Evolutionary conservation across 2,113 vertebrate species (phyloP).

Genomic region (Boulengeromyrus knoepffleri): DNA sequence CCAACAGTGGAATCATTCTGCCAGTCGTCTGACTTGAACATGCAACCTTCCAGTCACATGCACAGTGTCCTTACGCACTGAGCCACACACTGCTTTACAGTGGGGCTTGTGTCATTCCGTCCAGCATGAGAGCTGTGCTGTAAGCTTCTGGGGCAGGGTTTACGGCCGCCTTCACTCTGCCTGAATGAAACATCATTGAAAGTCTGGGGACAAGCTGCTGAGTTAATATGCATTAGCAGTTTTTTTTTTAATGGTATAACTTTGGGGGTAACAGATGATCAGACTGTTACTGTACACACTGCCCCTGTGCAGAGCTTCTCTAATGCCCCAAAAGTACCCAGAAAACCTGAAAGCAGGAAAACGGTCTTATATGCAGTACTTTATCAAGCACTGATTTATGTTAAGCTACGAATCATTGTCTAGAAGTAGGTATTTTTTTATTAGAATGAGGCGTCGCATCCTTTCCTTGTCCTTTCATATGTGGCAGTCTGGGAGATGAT

Average conservation of each 20-base stretch:
- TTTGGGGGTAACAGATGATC: not conserved
- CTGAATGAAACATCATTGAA: not conserved
- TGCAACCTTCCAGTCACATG: not conserved
- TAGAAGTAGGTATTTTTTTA: not conserved
- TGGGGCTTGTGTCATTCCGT: not conserved
- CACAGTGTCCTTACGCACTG: not conserved
- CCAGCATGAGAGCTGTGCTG: not conserved
- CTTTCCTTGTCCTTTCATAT: not conserved
- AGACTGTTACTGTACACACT: not conserved
- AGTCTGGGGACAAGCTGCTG: not conserved
- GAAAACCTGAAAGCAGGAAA: not conserved
- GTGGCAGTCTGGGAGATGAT: not conserved
- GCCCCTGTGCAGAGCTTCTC: not conserved
- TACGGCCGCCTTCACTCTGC: not conserved
- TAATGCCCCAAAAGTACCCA: not conserved
- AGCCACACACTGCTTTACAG: not conserved
- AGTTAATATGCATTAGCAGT: not conserved
- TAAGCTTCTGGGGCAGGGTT: not conserved
- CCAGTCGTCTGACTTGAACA: not conserved
- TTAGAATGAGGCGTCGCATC: not conserved
- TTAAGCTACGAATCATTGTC: not conserved
- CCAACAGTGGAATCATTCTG: not conserved
- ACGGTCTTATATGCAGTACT: not conserved
- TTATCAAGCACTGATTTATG: not conserved
- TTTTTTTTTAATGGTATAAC: not conserved